These are phyloP conservation scores for Brachymystax lenok DNA, from an alignment of 2,797 vertebrate genomes.

Conservation along the genomic window DNA sequence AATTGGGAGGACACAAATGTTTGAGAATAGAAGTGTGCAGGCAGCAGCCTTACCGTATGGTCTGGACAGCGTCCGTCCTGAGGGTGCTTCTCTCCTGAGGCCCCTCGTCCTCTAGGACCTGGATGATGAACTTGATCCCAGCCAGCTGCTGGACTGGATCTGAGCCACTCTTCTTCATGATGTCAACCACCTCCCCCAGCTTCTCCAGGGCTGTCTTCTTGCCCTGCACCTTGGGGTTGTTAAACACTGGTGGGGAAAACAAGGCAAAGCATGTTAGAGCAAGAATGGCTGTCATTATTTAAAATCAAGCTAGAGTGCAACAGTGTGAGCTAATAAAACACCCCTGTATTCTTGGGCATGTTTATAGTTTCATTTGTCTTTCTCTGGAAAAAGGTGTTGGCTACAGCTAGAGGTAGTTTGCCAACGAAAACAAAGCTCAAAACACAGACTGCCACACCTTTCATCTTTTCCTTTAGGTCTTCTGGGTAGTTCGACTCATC, in stretches of 20 bases:
- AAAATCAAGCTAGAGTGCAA: neutral
- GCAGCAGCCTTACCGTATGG: constrained; percentile 66
- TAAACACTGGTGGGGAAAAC: constrained; percentile 65
- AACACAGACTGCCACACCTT: constrained; percentile 67
- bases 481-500: constrained; percentile 78
- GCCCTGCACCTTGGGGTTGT: constrained; percentile 67
- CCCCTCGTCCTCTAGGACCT: constrained; percentile 81
- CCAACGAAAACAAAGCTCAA: neutral
- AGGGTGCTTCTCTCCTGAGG: constrained; percentile 69
- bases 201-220: constrained; percentile 78
- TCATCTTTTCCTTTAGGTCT: constrained; percentile 80
- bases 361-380: neutral
- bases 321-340: too few species aligned
- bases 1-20: neutral
- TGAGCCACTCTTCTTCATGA: constrained; percentile 76
- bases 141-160: constrained; percentile 76
- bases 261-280: neutral
- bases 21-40: neutral
- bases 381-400: neutral
- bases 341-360: too few species aligned
- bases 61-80: constrained; percentile 71
- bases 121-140: constrained; percentile 75
- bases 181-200: constrained; percentile 75
- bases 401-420: neutral
- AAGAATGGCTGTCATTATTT: neutral